Percentiles rank a stretch among this genome's conserved stretches.
These are phyloP conservation scores for Triops cancriformis DNA, from an alignment of 1,140 invertebrate genomes.

Conservation along the genomic window DNA sequence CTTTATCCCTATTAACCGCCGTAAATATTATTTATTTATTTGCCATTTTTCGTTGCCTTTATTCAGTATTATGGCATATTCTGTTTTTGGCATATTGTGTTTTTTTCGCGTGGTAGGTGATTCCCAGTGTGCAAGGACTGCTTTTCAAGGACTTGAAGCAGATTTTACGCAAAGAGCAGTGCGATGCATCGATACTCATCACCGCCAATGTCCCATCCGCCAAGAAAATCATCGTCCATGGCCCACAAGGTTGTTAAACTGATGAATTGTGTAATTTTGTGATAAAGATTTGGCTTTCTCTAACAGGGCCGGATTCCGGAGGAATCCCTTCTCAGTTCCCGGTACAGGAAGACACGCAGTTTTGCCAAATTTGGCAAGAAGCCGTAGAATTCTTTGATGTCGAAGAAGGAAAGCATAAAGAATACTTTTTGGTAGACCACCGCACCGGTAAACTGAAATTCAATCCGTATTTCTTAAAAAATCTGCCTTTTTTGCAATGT, in stretches of 20 bases:
- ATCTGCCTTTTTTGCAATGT: no score
- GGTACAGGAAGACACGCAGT: slow-evolving; percentile 97
- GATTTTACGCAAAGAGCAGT: slow-evolving; percentile 96
- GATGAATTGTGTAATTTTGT: slow-evolving; percentile 22
- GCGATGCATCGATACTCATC: slow-evolving; percentile 91
- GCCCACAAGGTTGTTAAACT: slow-evolving; percentile 56
- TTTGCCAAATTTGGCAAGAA: slow-evolving; percentile 87
- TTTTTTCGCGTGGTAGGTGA: not conserved
- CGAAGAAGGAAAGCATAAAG: slow-evolving; percentile 74
- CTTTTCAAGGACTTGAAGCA: slow-evolving; percentile 99
- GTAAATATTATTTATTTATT: slow-evolving; percentile 44
- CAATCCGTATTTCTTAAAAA: no score
- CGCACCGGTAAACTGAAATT: slow-evolving; percentile 98
- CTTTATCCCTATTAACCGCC: slow-evolving; percentile 93
- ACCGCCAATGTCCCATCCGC: slow-evolving; percentile 98
- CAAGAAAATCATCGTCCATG: slow-evolving; percentile 98
- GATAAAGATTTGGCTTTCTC: not conserved
- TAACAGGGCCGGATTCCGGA: slow-evolving; percentile 65
- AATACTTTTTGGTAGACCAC: slow-evolving; percentile 92
- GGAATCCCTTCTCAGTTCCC: slow-evolving; percentile 97
- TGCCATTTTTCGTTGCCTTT: slow-evolving; percentile 21
- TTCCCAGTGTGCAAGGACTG: slow-evolving; percentile 89
- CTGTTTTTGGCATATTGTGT: slow-evolving; percentile 17
- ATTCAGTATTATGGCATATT: no score
- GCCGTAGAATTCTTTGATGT: slow-evolving; percentile 96